Conservation (phyloP, 2,797 vertebrate species). For the Sus cebifrons region DNA sequence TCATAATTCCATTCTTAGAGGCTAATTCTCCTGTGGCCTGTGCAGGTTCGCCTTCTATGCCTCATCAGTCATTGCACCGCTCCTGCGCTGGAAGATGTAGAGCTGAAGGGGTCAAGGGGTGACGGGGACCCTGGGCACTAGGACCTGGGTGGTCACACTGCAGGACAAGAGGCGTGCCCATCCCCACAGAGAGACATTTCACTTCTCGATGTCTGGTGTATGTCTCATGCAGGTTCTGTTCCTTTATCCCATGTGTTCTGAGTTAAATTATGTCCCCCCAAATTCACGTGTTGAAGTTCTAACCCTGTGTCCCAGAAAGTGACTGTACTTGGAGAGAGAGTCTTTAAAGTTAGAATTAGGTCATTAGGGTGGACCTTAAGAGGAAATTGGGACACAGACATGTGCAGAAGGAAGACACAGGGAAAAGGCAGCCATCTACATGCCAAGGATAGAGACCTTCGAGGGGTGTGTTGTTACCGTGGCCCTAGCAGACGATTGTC, state of each 20-base stretch:
- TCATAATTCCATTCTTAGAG: background rate
- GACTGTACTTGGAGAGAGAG: background rate
- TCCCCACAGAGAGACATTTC: background rate
- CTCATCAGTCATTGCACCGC: background rate
- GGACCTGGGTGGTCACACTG: background rate
- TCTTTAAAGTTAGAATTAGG: background rate
- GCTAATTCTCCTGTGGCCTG: background rate
- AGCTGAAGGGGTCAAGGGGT: background rate
- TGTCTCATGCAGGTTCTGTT: background rate
- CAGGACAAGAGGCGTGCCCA: no score
- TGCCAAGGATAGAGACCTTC: background rate
- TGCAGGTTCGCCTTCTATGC: background rate
- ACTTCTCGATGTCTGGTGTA: fast-evolving
- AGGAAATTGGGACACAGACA: background rate
- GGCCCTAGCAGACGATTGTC: no score
- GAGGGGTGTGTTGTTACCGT: background rate
- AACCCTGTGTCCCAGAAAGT: background rate
- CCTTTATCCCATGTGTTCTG: background rate
- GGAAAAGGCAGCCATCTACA: background rate
- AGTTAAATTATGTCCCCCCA: background rate
- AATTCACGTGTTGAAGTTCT: background rate
- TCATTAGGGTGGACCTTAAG: background rate
- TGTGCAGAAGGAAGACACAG: background rate
- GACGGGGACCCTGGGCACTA: background rate
- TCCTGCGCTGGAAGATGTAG: background rate